phyloP scores from a whole-genome alignment of 2,113 vertebrate genomes.

The Oryzias celebensis region DNA sequence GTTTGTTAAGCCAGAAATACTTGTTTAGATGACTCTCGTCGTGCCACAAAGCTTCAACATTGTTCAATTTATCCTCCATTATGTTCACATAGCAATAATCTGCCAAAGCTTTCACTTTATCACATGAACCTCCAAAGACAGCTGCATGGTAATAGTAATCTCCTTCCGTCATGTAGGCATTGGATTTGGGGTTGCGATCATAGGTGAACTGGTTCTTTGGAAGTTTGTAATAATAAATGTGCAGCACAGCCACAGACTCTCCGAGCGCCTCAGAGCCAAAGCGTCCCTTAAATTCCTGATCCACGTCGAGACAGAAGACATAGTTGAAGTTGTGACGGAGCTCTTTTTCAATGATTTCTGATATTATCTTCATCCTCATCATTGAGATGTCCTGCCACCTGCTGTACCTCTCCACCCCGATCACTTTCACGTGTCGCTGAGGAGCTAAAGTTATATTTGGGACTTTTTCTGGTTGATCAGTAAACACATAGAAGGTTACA shows the following conservation, averaged over 20 bases:
- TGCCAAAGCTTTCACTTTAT: slow-evolving; percentile 53
- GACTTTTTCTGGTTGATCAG: slow-evolving; percentile 62
- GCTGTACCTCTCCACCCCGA: slow-evolving; percentile 42
- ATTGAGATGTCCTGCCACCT: slow-evolving; percentile 82
- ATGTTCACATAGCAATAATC: slow-evolving; percentile 56
- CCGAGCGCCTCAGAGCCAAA: slow-evolving; percentile 75
- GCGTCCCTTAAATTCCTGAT: slow-evolving; percentile 66
- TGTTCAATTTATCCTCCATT: slow-evolving; percentile 60
- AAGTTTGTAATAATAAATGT: slow-evolving; percentile 69
- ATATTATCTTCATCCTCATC: slow-evolving; percentile 73
- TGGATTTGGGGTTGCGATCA: slow-evolving; percentile 67
- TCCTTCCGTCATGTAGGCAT: slow-evolving; percentile 53
- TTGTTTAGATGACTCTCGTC: slow-evolving; percentile 83
- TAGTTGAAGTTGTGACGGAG: slow-evolving; percentile 52
- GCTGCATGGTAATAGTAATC: slow-evolving; percentile 81
- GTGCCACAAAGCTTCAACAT: slow-evolving; percentile 79
- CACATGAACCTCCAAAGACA: slow-evolving; percentile 72
- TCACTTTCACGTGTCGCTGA: slow-evolving; percentile 34
- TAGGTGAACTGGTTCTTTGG: slow-evolving; percentile 59
- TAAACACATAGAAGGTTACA: slow-evolving; percentile 77
- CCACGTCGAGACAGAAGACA: slow-evolving; percentile 76
- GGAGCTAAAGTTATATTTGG: slow-evolving; percentile 36
- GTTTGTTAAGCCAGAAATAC: slow-evolving; percentile 74
- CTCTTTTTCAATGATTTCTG: slow-evolving; percentile 38
- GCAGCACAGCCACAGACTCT: slow-evolving; percentile 74